Evolutionary conservation across 2,888 invertebrate species (phyloP).

Genomic region (Bellardia bayeri): DNA sequence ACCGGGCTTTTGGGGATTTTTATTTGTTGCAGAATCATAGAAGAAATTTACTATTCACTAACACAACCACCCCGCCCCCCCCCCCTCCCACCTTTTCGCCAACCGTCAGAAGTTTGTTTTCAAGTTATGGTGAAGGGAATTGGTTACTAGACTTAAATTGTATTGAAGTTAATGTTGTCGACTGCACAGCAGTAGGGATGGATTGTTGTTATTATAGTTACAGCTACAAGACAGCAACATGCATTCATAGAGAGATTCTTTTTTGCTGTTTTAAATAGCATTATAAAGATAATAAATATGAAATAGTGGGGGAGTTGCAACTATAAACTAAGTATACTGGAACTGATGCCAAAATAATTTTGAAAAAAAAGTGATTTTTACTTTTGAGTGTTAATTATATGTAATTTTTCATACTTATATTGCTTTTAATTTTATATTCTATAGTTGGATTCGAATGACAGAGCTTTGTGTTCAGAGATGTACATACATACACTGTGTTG

Average conservation of each 20-base stretch:
- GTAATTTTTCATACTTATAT: slow-evolving; percentile 55
- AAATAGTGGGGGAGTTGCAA: not conserved
- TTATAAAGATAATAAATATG: slow-evolving; percentile 53
- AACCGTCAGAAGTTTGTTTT: not conserved
- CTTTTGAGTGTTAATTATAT: slow-evolving; percentile 70
- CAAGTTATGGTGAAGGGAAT: not conserved
- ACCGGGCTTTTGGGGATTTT: slow-evolving; percentile 59
- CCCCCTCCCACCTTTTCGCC: not conserved
- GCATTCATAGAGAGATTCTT: not conserved
- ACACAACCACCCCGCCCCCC: not conserved
- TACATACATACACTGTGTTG: not conserved
- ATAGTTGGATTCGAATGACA: not conserved
- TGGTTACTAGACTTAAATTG: slow-evolving; percentile 35
- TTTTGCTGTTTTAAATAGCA: slow-evolving; percentile 11
- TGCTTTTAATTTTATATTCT: not conserved
- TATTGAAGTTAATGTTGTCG: slow-evolving; percentile 45
- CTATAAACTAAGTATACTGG: slow-evolving; percentile 12
- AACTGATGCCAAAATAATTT: slow-evolving; percentile 54
- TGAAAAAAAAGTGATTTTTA: slow-evolving; percentile 49
- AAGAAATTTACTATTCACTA: slow-evolving; percentile 40
- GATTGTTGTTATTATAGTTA: not conserved
- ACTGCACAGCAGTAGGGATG: slow-evolving; percentile 10
- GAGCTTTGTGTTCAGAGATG: slow-evolving; percentile 3
- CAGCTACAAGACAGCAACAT: slow-evolving; percentile 20
- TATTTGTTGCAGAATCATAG: not conserved